Evolutionary conservation across 2,113 vertebrate species (phyloP).

Genomic region (Ceratotherium simum): DNA sequence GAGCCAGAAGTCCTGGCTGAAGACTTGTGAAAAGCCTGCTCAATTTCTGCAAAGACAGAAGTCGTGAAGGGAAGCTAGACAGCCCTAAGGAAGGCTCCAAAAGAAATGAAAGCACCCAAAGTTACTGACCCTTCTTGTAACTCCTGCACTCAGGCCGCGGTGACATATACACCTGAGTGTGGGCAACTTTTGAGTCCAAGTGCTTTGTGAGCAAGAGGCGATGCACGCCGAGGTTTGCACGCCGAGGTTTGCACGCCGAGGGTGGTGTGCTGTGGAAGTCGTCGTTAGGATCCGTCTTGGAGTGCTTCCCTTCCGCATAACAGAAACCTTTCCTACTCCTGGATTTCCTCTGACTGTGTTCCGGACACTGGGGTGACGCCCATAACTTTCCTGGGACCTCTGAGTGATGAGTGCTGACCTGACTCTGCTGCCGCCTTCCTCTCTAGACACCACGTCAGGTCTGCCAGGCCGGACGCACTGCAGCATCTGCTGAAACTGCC

Average conservation of each 20-base stretch:
- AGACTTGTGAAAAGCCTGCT: constrained; percentile 10
- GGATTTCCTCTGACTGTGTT: not conserved
- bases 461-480: not conserved
- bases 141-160: too few species aligned
- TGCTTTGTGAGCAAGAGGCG: not conserved
- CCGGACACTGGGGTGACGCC: not conserved
- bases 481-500: not conserved
- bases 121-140: not conserved
- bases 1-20: not conserved
- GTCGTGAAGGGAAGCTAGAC: not conserved
- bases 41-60: not conserved
- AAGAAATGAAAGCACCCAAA: not conserved
- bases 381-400: not conserved
- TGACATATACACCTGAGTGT: not conserved
- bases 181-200: not conserved
- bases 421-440: not conserved
- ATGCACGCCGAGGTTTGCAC: not conserved
- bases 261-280: not conserved
- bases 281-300: not conserved
- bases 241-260: not conserved
- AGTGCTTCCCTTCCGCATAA: not conserved
- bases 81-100: not conserved
- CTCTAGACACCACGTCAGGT: not conserved
- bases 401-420: not conserved
- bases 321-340: not conserved